Evolutionary conservation across 1,140 invertebrate genomes (phyloP), one percentile per base, ranked within the genome.

Genomic region (Phenacoccus solenopsis): DNA sequence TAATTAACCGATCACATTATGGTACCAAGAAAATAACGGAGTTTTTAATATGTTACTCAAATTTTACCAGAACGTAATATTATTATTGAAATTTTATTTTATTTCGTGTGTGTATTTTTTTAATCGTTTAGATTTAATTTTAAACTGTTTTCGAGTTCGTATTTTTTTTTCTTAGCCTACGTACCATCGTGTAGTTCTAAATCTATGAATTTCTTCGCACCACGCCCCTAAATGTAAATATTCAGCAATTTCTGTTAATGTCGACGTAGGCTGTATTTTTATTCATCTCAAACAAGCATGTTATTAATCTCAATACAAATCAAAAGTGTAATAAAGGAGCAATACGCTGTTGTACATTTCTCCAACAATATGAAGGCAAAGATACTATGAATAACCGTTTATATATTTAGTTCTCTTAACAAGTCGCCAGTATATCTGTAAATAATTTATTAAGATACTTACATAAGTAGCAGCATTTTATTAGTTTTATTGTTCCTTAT

Each of bases 401-500:
- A 64, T 10, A 3, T 24, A 64, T 25, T 13, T 25, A 64, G 16
- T 49, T 49, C 2, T 9, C 22, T 20, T 16, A 64, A 64, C 25
- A 10, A 64, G 25, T 64, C 59, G 25, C 22, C 59, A 64, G 25
- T 64, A 25, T 64, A 64, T 64, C 59, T 64, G 59, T 64, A 64
- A 64, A 64, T 64, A 64, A n/a, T 49, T 27, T 25, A 27, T 24
- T 64, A 64, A 64, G 59, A 64, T 64, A 64, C 25, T 24, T 49
- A 49, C 38, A 64, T 64, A 24, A 64, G 59, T 64, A 25, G 59
- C 59, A 64, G 59, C 59, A 64, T 64, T 64, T 64, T 64, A 64
- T 64, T 64, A 64, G 59, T 25, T 64, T 24, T 64, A 64, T 64
- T 64, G 59, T 64, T 64, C 59, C 59, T 64, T 4, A 64, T 64